Evolutionary conservation across 1,140 invertebrate genomes (phyloP), one percentile per base, ranked within the genome.

Genomic region (Parapsyche elsis): DNA sequence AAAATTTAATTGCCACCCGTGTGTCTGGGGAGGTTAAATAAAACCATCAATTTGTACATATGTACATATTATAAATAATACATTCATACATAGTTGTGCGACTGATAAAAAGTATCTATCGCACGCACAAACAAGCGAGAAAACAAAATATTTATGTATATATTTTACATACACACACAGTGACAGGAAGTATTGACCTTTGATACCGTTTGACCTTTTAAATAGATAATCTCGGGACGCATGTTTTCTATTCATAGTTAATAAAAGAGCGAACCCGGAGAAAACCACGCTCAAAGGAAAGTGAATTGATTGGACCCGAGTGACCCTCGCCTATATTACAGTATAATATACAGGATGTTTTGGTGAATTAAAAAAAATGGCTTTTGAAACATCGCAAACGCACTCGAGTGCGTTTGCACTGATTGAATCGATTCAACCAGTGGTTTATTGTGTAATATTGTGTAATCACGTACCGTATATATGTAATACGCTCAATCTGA

Each of bases 101-200:
- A 71, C n/a, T 30, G 70, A 71, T 16, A 71, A 71, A 71, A 71
- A 16, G 70, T 24, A 16, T 7, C 21, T 44, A 53, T 53, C 49
- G 49, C 10, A 38, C 30, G 30, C 49, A 53, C 49, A 53, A n/a
- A 53, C 49, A 53, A 12, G 26, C 70, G 21, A 71, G 26, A 38
- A 24, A 71, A 71, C 21, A 74, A 74, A 74, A 74, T 74, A 74
- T 53, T 74, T 23, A 21, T 74, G 44, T 74, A 74, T 21, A 49
- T 57, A n/a, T 21, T 10, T 9, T 10, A n/a, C 21, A 74, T 46
- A 38, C 9, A 76, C 44, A 57, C 46, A 57, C 21, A 57, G 7
- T 38, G 73, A 57, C 73, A 46, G 73, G 73, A 76, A 76, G 73
- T 76, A 76, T 53, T 53, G 73, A 76, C 73, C 73, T 46, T 76